A percentile compares a stretch with the other conserved stretches of the same genome.
These are phyloP conservation scores for Syritta pipiens DNA, from an alignment of 2,888 invertebrate genomes.

Conservation along the genomic window DNA sequence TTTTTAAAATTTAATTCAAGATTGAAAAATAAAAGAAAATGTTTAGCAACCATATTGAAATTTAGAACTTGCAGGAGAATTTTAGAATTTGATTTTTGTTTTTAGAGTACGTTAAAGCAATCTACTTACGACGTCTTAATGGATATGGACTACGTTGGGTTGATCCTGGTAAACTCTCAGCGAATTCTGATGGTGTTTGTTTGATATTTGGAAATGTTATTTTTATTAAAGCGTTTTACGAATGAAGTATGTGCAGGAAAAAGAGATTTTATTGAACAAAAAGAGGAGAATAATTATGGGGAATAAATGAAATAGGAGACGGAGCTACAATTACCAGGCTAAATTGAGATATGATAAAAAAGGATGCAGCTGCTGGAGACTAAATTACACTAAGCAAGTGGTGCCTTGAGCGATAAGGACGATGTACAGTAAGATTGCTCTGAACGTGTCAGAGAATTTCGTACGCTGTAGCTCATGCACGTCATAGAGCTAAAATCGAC, in stretches of 20 bases:
- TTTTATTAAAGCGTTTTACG: slow-evolving; percentile 31
- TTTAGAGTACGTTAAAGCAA: slow-evolving; percentile 55
- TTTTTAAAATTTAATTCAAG: slow-evolving; percentile 2
- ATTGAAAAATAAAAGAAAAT: not conserved
- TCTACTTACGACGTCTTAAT: slow-evolving; percentile 89
- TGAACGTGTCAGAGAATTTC: too few relatives aligned
- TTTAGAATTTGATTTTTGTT: slow-evolving; percentile 23
- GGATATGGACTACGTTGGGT: slow-evolving; percentile 93
- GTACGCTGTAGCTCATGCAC: too few relatives aligned
- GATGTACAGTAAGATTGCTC: too few relatives aligned
- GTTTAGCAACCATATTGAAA: slow-evolving; percentile 38
- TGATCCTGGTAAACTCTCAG: slow-evolving; percentile 91
- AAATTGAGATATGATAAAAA: too few relatives aligned
- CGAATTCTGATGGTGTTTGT: slow-evolving; percentile 84
- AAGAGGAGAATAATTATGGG: not conserved
- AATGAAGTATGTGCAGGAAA: slow-evolving; percentile 25
- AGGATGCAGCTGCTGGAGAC: too few relatives aligned
- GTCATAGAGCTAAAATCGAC: too few relatives aligned
- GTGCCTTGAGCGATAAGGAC: too few relatives aligned
- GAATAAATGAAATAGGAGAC: not conserved
- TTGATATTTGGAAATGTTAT: slow-evolving; percentile 23
- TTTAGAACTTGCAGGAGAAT: slow-evolving; percentile 47
- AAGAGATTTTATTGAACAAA: not conserved
- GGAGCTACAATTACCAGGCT: not conserved
- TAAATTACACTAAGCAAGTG: too few relatives aligned